Evolutionary conservation across 2,797 vertebrate species (phyloP).

Genomic region (Neosalanx taihuensis): DNA sequence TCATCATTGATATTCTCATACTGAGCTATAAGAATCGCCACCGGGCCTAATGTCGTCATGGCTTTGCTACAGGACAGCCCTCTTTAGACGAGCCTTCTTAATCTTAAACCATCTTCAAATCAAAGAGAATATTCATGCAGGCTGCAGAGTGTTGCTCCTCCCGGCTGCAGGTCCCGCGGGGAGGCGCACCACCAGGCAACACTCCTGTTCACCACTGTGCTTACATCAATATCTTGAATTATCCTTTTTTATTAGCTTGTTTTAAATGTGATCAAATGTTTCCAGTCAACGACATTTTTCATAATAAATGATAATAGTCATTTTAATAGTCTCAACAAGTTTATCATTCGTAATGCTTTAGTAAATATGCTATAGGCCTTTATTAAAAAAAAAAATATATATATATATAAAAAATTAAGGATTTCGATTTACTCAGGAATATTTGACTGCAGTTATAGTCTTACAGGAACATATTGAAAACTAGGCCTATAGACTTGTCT

Average conservation of each 20-base stretch:
- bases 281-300: too few species aligned
- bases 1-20: too few species aligned
- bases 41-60: constrained; percentile 6
- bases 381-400: too few species aligned
- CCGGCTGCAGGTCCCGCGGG: constrained; percentile 26
- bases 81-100: not conserved
- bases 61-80: not conserved
- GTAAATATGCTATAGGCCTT: not conserved
- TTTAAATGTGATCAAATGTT: not conserved
- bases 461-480: too few species aligned
- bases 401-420: too few species aligned
- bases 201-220: too few species aligned
- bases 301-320: not conserved
- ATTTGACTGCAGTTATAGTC: too few species aligned
- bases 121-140: constrained; percentile 66
- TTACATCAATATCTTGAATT: too few species aligned
- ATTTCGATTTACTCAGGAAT: too few species aligned
- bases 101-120: constrained; percentile 27
- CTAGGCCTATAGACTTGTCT: too few species aligned
- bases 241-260: not conserved
- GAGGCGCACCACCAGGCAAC: not conserved
- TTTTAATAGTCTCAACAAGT: not conserved
- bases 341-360: constrained; percentile 17
- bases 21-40: not conserved
- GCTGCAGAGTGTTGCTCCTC: constrained; percentile 43